Conservation (phyloP, 2,797 vertebrate genomes). For the Selene dorsalis region DNA sequence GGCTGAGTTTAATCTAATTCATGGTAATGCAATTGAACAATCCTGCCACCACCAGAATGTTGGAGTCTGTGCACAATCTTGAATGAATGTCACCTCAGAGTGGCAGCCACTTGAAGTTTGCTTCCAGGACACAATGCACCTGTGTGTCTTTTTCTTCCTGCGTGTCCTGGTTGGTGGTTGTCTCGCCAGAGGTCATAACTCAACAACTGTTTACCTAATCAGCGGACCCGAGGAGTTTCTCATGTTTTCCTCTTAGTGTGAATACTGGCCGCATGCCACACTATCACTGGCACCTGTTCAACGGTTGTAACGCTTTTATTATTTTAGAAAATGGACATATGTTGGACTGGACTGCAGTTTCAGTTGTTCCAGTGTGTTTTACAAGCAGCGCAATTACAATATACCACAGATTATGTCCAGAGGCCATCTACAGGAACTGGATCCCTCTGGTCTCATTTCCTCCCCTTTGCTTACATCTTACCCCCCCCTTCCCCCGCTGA, state of each 20-base stretch:
- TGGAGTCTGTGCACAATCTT: conserved; percentile 37
- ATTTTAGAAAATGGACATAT: background rate
- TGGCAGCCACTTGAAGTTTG: conserved; percentile 33
- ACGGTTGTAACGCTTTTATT: too few relatives aligned
- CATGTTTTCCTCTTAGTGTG: background rate
- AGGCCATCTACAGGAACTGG: background rate
- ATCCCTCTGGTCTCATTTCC: conserved; percentile 3
- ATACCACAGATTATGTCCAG: too few relatives aligned
- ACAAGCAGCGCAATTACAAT: too few relatives aligned
- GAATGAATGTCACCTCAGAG: conserved; percentile 34
- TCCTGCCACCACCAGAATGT: conserved; percentile 32
- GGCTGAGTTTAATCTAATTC: conserved; percentile 55
- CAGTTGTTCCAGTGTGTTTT: background rate
- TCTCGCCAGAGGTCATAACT: conserved; percentile 25
- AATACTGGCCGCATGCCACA: conserved; percentile 1
- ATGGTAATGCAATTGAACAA: conserved; percentile 56
- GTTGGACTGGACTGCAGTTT: background rate
- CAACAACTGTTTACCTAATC: conserved; percentile 26
- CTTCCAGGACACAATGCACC: conserved; percentile 3
- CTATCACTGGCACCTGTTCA: background rate
- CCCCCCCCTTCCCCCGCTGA: background rate
- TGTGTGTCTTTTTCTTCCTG: background rate
- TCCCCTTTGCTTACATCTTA: background rate
- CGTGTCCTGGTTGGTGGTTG: conserved; percentile 31
- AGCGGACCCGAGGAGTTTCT: conserved; percentile 14